These are phyloP conservation scores for Pollenia labialis DNA, from an alignment of 2,888 invertebrate genomes.

Conservation along the genomic window DNA sequence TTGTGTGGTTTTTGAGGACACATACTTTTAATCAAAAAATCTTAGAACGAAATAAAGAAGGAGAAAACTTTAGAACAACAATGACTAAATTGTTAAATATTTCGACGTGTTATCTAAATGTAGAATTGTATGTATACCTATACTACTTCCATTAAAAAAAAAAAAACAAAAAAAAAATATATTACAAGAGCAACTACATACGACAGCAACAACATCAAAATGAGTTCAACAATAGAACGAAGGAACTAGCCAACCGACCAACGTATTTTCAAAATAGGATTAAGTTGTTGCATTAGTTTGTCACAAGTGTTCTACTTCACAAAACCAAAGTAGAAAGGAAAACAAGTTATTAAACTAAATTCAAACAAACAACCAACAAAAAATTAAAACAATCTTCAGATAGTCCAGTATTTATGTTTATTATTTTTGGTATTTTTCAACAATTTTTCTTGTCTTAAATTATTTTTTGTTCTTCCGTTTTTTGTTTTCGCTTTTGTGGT, in stretches of 20 bases:
- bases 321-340: slow-evolving; percentile 21
- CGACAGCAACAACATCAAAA: slow-evolving; percentile 6
- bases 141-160: not conserved
- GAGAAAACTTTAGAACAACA: slow-evolving; percentile 8
- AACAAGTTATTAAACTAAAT: slow-evolving; percentile 25
- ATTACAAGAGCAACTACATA: not conserved
- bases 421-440: slow-evolving; percentile 10
- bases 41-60: not conserved
- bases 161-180: no score
- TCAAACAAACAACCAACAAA: not conserved
- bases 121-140: slow-evolving; percentile 15
- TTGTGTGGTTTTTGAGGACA: slow-evolving; percentile 17
- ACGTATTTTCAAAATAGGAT: slow-evolving; percentile 36
- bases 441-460: not conserved
- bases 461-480: not conserved
- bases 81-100: slow-evolving; percentile 18
- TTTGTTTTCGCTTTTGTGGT: not conserved
- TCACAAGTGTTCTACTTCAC: slow-evolving; percentile 47
- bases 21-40: slow-evolving; percentile 12
- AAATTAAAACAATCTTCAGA: not conserved
- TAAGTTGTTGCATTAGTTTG: slow-evolving; percentile 55
- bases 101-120: slow-evolving; percentile 14
- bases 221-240: not conserved
- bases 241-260: slow-evolving; percentile 17
- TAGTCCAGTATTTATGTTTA: not conserved